These are phyloP conservation scores for Drosophila cognata DNA, from an alignment of 2,888 invertebrate species.

Conservation along the genomic window DNA sequence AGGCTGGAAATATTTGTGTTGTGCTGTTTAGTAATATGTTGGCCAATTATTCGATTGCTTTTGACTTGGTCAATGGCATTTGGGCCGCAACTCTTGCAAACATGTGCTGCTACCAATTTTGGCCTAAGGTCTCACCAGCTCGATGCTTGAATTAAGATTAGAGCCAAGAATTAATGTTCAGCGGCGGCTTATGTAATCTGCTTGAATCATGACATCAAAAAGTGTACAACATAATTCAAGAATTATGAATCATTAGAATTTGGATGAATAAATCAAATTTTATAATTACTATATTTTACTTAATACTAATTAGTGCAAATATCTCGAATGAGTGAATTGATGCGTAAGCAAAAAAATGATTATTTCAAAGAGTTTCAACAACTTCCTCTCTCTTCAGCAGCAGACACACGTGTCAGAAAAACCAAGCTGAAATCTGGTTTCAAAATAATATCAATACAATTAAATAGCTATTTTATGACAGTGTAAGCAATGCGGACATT, in stretches of 20 bases:
- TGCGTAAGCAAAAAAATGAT: background rate
- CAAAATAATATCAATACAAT: background rate
- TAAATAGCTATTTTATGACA: background rate
- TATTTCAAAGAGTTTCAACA: background rate
- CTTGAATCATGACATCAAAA: conserved; percentile 1
- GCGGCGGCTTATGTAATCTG: conserved; percentile 10
- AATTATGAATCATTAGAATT: background rate
- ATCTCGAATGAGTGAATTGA: background rate
- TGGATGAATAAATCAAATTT: background rate
- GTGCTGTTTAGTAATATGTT: conserved; percentile 33
- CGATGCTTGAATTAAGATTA: background rate
- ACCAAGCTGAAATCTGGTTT: background rate
- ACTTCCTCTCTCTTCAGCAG: background rate
- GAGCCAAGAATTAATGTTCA: background rate
- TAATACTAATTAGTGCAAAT: background rate
- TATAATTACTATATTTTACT: no score
- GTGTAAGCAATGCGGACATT: background rate
- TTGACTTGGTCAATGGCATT: conserved; percentile 48
- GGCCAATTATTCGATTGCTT: conserved; percentile 55
- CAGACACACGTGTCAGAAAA: background rate
- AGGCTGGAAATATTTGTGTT: conserved; percentile 37
- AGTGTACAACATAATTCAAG: background rate
- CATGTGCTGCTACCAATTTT: background rate
- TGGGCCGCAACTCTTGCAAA: conserved; percentile 34
- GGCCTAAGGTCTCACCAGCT: background rate